Conservation (phyloP, 2,888 invertebrate species). For the Quadriops clusia region DNA sequence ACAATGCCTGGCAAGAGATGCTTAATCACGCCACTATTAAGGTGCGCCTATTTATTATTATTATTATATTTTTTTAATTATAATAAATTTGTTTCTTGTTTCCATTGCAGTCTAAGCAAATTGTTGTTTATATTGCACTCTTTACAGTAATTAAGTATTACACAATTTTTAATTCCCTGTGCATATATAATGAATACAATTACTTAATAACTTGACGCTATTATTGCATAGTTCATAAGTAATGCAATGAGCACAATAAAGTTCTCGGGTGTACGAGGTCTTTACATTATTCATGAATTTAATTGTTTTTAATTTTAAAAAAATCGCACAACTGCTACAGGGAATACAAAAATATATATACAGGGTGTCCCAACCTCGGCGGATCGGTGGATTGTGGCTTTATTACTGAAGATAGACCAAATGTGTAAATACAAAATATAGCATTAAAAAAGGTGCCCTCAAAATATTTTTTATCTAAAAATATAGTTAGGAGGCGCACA, state of each 20-base stretch:
- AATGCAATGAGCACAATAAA: too few species aligned
- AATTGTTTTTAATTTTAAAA: not conserved
- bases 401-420: too few species aligned
- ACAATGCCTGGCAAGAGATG: constrained; percentile 96
- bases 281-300: not conserved
- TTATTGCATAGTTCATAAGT: too few species aligned
- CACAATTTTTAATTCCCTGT: not conserved
- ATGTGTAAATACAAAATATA: too few species aligned
- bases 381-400: not conserved
- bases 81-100: not conserved
- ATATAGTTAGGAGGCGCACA: too few species aligned
- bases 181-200: too few species aligned
- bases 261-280: too few species aligned
- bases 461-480: too few species aligned
- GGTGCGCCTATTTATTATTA: constrained; percentile 44
- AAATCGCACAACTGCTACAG: not conserved
- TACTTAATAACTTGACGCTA: too few species aligned
- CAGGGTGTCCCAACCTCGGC: not conserved
- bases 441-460: too few species aligned
- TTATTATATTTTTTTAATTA: too few species aligned
- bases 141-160: constrained; percentile 1
- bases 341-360: not conserved
- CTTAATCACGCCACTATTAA: constrained; percentile 91
- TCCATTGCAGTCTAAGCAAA: too few species aligned
- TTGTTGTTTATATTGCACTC: not conserved